These are phyloP conservation scores for Sturmia bella DNA, from an alignment of 2,888 invertebrate species.

Conservation along the genomic window DNA sequence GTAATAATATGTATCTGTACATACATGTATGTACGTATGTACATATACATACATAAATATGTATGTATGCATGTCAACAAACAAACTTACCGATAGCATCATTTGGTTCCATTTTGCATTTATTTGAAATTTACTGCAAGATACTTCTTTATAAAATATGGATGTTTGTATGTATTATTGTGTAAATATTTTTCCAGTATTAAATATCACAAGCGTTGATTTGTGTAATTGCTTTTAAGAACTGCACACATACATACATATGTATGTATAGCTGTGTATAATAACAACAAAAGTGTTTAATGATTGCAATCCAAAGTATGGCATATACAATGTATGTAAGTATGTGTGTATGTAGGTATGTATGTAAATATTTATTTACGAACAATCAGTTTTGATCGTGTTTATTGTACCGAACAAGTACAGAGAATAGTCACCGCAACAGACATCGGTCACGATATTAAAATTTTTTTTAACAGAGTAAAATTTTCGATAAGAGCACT, in stretches of 20 bases:
- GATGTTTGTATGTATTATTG: neutral
- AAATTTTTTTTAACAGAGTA: too few relatives aligned
- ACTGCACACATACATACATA: constrained; percentile 2
- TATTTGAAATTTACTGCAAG: neutral
- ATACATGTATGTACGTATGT: too few relatives aligned
- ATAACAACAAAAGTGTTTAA: constrained; percentile 8
- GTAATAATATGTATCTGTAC: too few relatives aligned
- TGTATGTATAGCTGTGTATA: constrained; percentile 1
- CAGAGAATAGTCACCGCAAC: too few relatives aligned
- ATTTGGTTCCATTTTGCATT: constrained; percentile 59
- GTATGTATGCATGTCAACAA: too few relatives aligned
- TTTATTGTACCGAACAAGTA: too few relatives aligned
- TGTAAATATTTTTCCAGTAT: neutral
- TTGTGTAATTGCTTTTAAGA: neutral
- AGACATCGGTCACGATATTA: too few relatives aligned
- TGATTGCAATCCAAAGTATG: constrained; percentile 14
- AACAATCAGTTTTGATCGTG: too few relatives aligned
- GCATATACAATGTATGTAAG: too few relatives aligned
- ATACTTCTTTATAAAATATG: too few relatives aligned
- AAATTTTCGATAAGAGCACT: too few relatives aligned
- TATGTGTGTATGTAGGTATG: neutral
- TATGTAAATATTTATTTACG: neutral
- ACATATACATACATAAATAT: too few relatives aligned
- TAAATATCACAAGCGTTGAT: constrained; percentile 19
- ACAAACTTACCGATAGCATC: constrained; percentile 62